Percentiles rank a stretch among this genome's conserved stretches.
Conservation (phyloP, 1,140 invertebrate genomes). For the Brachionus manjavacas region DNA sequence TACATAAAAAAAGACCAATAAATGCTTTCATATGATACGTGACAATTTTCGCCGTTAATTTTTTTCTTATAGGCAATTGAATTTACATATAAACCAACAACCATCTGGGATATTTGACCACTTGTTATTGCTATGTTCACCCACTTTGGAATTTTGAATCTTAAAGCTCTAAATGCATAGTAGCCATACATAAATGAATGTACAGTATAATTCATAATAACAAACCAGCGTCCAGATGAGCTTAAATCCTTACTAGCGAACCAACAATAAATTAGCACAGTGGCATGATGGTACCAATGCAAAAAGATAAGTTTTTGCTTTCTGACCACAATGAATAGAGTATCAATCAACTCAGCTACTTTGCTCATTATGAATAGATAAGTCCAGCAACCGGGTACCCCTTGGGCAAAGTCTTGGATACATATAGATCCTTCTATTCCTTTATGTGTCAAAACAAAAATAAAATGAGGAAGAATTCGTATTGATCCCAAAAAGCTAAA, state of each 20-base stretch:
- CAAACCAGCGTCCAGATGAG: conserved; percentile 73
- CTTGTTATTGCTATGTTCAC: conserved; percentile 87
- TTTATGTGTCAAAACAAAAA: conserved; percentile 75
- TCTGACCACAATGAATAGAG: conserved; percentile 87
- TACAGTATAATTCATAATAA: conserved; percentile 95
- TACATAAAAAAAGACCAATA: conserved; percentile 39
- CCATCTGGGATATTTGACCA: conserved; percentile 88
- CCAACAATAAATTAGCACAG: conserved; percentile 85
- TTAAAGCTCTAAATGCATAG: conserved; percentile 82
- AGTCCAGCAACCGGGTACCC: conserved; percentile 66
- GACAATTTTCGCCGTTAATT: not conserved
- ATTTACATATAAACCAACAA: conserved; percentile 65
- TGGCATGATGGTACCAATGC: conserved; percentile 76
- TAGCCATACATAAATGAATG: conserved; percentile 96
- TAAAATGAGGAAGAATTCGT: conserved; percentile 66
- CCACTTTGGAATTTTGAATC: conserved; percentile 73
- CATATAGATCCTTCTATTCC: conserved; percentile 90
- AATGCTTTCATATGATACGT: conserved; percentile 25
- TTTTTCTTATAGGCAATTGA: not conserved
- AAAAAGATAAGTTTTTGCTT: conserved; percentile 95
- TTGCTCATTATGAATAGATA: conserved; percentile 79
- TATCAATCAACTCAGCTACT: conserved; percentile 90
- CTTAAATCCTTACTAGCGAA: conserved; percentile 71
- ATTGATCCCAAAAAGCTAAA: conserved; percentile 86
- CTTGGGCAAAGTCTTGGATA: conserved; percentile 58